Conservation (phyloP, 1,140 invertebrate species). For the Melipona quadrifasciata region DNA sequence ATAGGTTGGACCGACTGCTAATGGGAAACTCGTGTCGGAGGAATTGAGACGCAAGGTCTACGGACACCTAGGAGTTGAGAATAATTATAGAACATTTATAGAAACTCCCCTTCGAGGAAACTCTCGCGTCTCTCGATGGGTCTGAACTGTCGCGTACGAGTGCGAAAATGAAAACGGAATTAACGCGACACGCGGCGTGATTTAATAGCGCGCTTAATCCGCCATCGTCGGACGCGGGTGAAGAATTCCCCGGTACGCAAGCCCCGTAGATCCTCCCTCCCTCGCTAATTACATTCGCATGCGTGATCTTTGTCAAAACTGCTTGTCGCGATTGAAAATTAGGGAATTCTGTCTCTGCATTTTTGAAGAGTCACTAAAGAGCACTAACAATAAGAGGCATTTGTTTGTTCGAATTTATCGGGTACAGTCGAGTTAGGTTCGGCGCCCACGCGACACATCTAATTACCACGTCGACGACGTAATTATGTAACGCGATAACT, state of each 20-base stretch:
- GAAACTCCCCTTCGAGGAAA: too few relatives aligned
- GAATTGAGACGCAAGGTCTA: too few relatives aligned
- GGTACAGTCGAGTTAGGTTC: not conserved
- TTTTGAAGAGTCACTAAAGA: not conserved
- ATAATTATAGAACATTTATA: too few relatives aligned
- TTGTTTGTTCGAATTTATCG: not conserved
- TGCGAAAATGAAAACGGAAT: slow-evolving; percentile 21
- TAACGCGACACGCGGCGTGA: slow-evolving; percentile 14
- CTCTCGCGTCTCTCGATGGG: too few relatives aligned
- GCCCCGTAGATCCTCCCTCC: not conserved
- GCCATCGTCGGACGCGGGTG: not conserved
- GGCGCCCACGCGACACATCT: slow-evolving; percentile 22
- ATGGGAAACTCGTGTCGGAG: too few relatives aligned
- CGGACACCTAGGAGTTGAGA: too few relatives aligned
- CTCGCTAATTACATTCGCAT: slow-evolving; percentile 25
- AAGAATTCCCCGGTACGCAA: not conserved
- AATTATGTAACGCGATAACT: slow-evolving; percentile 50
- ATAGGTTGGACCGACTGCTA: too few relatives aligned
- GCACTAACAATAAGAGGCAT: too few relatives aligned
- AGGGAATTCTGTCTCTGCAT: too few relatives aligned
- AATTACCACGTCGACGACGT: slow-evolving; percentile 39
- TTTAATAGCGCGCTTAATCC: slow-evolving; percentile 23
- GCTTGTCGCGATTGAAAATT: too few relatives aligned
- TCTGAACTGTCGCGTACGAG: not conserved
- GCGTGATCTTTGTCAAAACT: not conserved